These are phyloP conservation scores for Heliconius cydno DNA, from an alignment of 2,888 invertebrate species.

Conservation along the genomic window DNA sequence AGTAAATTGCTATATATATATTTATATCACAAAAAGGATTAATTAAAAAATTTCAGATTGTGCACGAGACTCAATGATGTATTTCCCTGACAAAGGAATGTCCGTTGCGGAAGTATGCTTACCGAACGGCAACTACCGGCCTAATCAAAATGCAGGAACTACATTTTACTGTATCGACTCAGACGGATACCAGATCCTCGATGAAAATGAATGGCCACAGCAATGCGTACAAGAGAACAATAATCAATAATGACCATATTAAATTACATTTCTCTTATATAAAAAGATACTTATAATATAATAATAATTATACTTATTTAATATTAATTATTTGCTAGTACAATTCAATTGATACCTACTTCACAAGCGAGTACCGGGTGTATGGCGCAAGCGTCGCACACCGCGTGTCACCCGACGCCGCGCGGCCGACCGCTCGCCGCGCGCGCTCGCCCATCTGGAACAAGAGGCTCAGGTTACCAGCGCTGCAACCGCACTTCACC, in stretches of 20 bases:
- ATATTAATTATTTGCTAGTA: background rate
- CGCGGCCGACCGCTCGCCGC: conserved; percentile 70
- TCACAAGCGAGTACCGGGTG: conserved; percentile 63
- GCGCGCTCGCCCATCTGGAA: conserved; percentile 79
- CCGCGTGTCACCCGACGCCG: conserved; percentile 74
- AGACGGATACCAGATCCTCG: conserved; percentile 79
- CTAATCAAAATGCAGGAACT: conserved; percentile 79
- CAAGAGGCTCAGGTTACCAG: conserved; percentile 55
- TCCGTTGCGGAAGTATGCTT: conserved; percentile 76
- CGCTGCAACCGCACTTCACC: conserved; percentile 51
- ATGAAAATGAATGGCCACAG: conserved; percentile 43
- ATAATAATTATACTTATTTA: too few relatives aligned
- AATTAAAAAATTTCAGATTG: conserved; percentile 74
- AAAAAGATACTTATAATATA: too few relatives aligned
- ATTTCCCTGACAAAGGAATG: conserved; percentile 78
- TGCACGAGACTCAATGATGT: conserved; percentile 82
- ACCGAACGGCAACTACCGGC: conserved; percentile 84
- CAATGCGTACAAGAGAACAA: conserved; percentile 29
- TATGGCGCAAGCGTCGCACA: conserved; percentile 63
- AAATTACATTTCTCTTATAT: background rate
- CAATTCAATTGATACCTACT: conserved; percentile 63
- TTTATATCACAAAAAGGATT: background rate
- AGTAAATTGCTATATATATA: too few relatives aligned
- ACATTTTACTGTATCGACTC: conserved; percentile 84
- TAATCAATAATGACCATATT: background rate